Percentiles rank a stretch among this genome's conserved stretches.
These are phyloP conservation scores for Neodiprion pinetum DNA, from an alignment of 1,140 invertebrate genomes.

Conservation along the genomic window DNA sequence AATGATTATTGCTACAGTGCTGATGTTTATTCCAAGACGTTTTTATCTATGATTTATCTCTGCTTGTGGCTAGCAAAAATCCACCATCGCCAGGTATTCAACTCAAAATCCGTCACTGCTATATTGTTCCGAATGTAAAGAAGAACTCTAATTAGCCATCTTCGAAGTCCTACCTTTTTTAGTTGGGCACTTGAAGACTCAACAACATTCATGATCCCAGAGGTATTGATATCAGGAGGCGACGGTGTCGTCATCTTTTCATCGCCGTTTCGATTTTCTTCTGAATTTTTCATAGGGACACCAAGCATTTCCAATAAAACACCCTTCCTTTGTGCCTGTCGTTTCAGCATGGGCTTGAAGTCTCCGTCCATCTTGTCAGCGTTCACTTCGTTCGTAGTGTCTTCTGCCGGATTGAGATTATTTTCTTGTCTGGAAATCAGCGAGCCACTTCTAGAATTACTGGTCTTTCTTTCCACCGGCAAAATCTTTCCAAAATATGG, in stretches of 20 bases:
- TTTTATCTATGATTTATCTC: no score
- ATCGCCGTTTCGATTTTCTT: not conserved
- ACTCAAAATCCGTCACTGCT: no score
- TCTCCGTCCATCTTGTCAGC: conserved; percentile 22
- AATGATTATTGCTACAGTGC: no score
- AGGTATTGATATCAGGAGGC: not conserved
- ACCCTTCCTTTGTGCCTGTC: conserved; percentile 20
- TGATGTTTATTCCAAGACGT: no score
- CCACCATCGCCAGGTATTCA: no score
- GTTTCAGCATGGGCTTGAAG: conserved; percentile 27
- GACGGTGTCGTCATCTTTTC: not conserved
- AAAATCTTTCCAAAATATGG: conserved; percentile 43
- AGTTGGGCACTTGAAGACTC: not conserved
- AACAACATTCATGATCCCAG: not conserved
- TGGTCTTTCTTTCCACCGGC: not conserved
- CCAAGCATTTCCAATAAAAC: conserved; percentile 34
- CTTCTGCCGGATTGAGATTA: conserved; percentile 11
- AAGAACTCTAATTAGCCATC: no score
- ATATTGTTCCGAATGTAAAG: no score
- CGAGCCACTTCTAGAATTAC: not conserved
- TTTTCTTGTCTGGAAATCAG: conserved; percentile 1
- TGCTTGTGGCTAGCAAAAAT: no score
- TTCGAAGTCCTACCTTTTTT: not conserved
- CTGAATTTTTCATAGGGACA: conserved; percentile 19
- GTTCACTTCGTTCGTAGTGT: conserved; percentile 19